phyloP scores from a whole-genome alignment of 64 coral and sea anemone genomes.

The Orbicella faveolata region DNA sequence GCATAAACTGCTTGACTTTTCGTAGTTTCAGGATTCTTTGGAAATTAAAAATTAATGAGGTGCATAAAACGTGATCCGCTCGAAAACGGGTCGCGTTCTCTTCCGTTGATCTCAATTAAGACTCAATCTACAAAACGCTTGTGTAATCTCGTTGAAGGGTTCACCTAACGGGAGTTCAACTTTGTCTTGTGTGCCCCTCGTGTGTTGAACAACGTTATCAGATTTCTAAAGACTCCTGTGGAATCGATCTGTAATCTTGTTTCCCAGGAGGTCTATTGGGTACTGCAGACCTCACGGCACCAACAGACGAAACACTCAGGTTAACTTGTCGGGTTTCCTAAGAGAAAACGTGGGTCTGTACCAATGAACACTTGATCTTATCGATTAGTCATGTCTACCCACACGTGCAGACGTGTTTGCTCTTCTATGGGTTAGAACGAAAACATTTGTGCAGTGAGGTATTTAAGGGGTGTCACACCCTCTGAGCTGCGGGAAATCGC shows the following conservation, averaged over 20 bases:
- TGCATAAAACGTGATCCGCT: not conserved
- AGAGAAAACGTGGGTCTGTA: constrained; percentile 80
- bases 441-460: constrained; percentile 40
- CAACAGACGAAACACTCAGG: constrained; percentile 38
- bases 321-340: constrained; percentile 77
- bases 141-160: not conserved
- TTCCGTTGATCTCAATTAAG: too few species aligned
- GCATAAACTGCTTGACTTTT: constrained; percentile 31
- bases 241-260: constrained; percentile 15
- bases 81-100: not conserved
- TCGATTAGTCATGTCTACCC: constrained; percentile 64
- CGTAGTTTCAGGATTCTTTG: not conserved
- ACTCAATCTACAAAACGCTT: not conserved
- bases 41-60: constrained; percentile 12
- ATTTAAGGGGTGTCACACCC: constrained; percentile 3
- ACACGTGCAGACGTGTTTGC: constrained; percentile 85
- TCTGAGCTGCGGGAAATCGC: not conserved
- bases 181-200: not conserved
- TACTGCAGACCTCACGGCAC: constrained; percentile 54
- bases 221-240: constrained; percentile 23
- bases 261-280: constrained; percentile 29
- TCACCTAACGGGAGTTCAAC: not conserved
- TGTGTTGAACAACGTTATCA: constrained; percentile 29
- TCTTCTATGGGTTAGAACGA: constrained; percentile 55
- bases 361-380: constrained; percentile 44